Evolutionary conservation across 2,797 vertebrate genomes (phyloP), one percentile per base, ranked within the genome.

Genomic region (Gorsachius magnificus): DNA sequence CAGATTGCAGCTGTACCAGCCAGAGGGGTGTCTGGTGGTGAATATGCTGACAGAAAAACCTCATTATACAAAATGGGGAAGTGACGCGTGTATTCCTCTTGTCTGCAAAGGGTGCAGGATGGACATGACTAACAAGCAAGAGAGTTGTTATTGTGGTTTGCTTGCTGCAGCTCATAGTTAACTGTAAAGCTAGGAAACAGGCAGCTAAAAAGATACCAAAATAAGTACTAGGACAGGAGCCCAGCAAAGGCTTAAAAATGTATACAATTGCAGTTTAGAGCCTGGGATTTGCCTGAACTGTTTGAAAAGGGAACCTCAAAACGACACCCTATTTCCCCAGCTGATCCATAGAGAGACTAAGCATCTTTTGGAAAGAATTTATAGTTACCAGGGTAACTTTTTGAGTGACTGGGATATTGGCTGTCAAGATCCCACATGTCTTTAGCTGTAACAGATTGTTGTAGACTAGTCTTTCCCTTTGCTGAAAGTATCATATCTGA

Each of bases 1-100:
- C 86, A 92, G 95, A 18, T 26, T 83, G 89, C 87, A 74, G 93
- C 89, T 94, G 92, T 17, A 66, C 77, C 75, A 93, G 95, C 86
- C 95, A 94, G 66, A 89, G 83, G 77, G 80, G 71, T 7, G 54
- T 76, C 95, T 92, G 93, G 33, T 80, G 56, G 45, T 64, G 83
- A 95, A 96, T 20, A 75, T 0, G 0, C 64, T 53, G 90, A 85
- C 75, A 96, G 89, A 95, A 95, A 92, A 87, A 60, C 51, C 81
- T 89, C 65, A 87, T 96, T 96, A 93, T 74, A 66, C 64, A 5
- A 45, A 70, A 51, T 0, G 53, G 71, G 90, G 87, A 94, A 95
- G 95, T 85, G 92, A 96, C 8, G n/a, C 66, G 28, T 5, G 2
- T 5, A 5, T 66, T 78, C 9, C 66, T 78, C 95, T 87, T 85